Base-by-base conservation (phyloP, 1,140 invertebrate species). In the Sycobia sp. region DNA sequence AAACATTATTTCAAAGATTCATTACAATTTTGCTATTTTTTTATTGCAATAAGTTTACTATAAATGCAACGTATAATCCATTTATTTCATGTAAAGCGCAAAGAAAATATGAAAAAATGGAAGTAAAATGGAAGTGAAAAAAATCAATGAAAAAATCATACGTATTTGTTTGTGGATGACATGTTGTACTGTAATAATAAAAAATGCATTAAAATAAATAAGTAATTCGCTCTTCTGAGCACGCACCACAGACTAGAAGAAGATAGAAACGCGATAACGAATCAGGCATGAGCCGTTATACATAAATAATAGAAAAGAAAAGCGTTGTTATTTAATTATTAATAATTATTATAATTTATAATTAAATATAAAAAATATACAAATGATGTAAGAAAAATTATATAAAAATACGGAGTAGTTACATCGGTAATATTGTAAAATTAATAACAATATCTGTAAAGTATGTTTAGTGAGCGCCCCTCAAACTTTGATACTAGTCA, bases 291-390 rank as follows among this genome's bases (percentile, higher is more conserved):
- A 65, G 56, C 54, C 36, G 54, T 23, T 65, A 65, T 65, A 57
- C 43, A 56, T 56, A 63, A 62, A 54, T 62, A 63, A 53, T 59
- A 65, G 47, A 36, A 53, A 51, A 18, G 44, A 55, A 43, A 58
- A 41, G 63, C 49, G 56, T 65, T 65, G 56, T 65, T 65, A 65
- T 59, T 60, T 54, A 65, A 65, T 65, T 59, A 65, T 54, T 60
- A 65, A 65, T 65, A 54, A 41, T 59, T 55, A 54, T 59, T 63
- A 51, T 58, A 47, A 59, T 60, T 65, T 59, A 60, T 60, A 53
- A 36, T 36, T 55, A 47, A 50, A 41, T 41, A 49, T 56, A 56
- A 39, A 47, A 55, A 32, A 55, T 55, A 62, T 55, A 55, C 16
- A 55, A 49, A 49, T 41, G 22, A 56, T 56, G 53, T 56, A 62